A percentile compares a stretch with the other conserved stretches of the same genome.
phyloP scores from a whole-genome alignment of 2,888 invertebrate genomes.

The Gerosis bhagava region DNA sequence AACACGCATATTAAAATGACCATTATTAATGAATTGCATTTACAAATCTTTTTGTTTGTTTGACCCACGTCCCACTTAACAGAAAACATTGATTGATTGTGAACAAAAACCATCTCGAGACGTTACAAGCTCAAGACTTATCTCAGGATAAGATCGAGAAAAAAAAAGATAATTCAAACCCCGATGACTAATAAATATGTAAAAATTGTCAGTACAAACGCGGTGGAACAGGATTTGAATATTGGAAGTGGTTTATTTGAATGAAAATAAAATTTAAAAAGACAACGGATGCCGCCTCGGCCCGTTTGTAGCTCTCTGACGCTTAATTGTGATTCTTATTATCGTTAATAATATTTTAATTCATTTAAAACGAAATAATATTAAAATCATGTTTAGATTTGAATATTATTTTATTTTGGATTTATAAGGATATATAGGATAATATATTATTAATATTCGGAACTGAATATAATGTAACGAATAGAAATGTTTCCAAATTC shows the following conservation, averaged over 20 bases:
- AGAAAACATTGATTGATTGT: conserved; percentile 22
- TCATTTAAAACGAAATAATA: no score
- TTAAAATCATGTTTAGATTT: no score
- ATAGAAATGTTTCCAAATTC: no score
- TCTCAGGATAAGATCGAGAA: conserved; percentile 18
- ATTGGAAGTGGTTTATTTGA: conserved; percentile 4
- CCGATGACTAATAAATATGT: conserved; percentile 20
- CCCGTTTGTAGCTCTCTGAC: conserved; percentile 12
- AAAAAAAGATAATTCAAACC: conserved; percentile 7
- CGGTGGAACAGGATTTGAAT: conserved; percentile 9
- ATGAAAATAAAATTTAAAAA: conserved; percentile 7
- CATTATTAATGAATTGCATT: conserved; percentile 19
- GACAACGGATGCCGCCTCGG: not conserved
- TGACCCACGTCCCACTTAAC: conserved; percentile 17
- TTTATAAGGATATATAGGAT: no score
- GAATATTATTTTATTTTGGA: no score
- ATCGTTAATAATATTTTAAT: no score
- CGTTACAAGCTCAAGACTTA: conserved; percentile 15
- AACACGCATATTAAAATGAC: conserved; percentile 11
- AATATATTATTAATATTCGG: no score
- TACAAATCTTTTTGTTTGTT: conserved; percentile 21
- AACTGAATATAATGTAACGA: no score
- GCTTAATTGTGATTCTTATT: conserved; percentile 12
- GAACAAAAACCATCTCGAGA: conserved; percentile 19
- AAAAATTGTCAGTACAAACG: conserved; percentile 18